A percentile compares a stretch with the other conserved stretches of the same genome.
Evolutionary conservation across 2,797 vertebrate species (phyloP).

Genomic region (Acestrorhynchus altus): DNA sequence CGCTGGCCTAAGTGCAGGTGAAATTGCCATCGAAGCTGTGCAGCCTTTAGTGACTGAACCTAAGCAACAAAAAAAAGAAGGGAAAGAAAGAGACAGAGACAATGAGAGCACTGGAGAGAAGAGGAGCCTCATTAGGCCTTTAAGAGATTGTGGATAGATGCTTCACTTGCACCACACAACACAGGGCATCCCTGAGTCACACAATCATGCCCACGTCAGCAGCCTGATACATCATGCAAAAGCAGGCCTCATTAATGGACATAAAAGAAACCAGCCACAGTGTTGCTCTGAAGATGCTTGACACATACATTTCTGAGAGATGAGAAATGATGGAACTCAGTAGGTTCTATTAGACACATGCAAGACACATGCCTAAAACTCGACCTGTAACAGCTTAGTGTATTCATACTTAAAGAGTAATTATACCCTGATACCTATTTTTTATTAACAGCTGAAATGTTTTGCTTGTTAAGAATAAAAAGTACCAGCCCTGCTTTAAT

Average conservation of each 20-base stretch:
- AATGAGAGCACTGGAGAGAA: slow-evolving; percentile 41
- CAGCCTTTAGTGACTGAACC: slow-evolving; percentile 47
- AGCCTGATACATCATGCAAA: not conserved
- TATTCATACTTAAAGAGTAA: no score
- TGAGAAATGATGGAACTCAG: not conserved
- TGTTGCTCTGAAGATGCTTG: no score
- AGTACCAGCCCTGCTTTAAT: no score
- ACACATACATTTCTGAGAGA: not conserved
- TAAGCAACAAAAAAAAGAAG: not conserved
- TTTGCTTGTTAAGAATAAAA: no score
- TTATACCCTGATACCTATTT: no score
- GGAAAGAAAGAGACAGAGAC: slow-evolving; percentile 44
- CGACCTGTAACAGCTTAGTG: no score
- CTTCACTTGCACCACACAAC: slow-evolving; percentile 60
- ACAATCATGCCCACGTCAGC: slow-evolving; percentile 22
- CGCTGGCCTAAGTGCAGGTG: slow-evolving; percentile 5
- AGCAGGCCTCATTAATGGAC: not conserved
- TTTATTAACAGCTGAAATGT: no score
- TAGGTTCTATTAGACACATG: no score
- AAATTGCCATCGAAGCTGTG: not conserved
- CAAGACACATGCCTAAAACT: no score
- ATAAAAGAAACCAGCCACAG: not conserved
- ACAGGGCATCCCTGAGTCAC: slow-evolving; percentile 21
- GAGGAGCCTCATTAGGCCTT: slow-evolving; percentile 54
- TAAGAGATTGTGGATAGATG: slow-evolving; percentile 43